These are phyloP conservation scores for Ptiloglossa arizonensis DNA, from an alignment of 1,140 invertebrate genomes.

Conservation along the genomic window DNA sequence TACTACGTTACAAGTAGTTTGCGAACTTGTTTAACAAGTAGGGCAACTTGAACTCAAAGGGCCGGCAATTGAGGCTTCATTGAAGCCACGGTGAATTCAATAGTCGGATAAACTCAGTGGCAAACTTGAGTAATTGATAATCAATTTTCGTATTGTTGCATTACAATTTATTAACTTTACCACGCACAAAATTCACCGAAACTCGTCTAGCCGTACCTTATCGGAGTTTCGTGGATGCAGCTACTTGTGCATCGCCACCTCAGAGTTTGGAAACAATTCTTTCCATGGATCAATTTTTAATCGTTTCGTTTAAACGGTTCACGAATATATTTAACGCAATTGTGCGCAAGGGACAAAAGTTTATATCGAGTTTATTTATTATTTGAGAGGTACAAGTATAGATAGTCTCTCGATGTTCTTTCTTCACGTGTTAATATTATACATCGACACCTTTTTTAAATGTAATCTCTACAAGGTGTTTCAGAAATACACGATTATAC, in stretches of 20 bases:
- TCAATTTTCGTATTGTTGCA: conserved; percentile 36
- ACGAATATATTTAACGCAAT: too few species aligned
- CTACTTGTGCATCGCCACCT: neutral
- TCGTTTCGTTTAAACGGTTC: too few species aligned
- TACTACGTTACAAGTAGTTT: conserved; percentile 13
- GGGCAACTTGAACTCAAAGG: conserved; percentile 44
- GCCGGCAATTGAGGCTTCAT: conserved; percentile 19
- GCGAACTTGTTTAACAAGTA: conserved; percentile 41
- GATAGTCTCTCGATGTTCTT: too few species aligned
- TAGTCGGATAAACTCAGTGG: conserved; percentile 21
- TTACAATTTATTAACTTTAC: conserved; percentile 20
- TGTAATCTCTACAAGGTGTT: too few species aligned
- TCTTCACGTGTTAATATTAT: too few species aligned
- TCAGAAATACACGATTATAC: too few species aligned
- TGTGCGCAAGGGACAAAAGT: too few species aligned
- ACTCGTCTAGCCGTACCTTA: neutral
- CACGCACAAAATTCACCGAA: neutral
- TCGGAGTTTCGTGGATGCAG: neutral
- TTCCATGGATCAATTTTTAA: neutral
- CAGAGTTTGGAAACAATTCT: neutral
- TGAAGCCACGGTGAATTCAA: conserved; percentile 19
- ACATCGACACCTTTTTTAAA: too few species aligned
- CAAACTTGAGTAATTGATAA: conserved; percentile 39
- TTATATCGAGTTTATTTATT: too few species aligned
- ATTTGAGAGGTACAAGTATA: too few species aligned